These are phyloP conservation scores for Pseudorectes ferrugineus DNA, from an alignment of 2,113 vertebrate genomes.

Conservation along the genomic window DNA sequence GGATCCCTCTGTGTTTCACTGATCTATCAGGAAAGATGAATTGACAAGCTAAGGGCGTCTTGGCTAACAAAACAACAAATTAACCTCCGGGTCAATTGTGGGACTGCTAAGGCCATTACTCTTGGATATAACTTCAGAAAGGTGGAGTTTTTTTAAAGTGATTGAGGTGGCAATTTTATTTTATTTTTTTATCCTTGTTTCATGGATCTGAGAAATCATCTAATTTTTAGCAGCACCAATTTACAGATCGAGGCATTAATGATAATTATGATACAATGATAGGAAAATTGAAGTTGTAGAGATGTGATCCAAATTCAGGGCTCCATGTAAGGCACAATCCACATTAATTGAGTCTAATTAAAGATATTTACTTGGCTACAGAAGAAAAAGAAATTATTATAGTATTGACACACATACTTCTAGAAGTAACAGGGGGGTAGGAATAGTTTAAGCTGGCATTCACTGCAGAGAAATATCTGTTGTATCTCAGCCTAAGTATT, in stretches of 20 bases:
- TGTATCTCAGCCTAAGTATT: neutral
- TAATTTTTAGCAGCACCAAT: neutral
- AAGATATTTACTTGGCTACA: constrained; percentile 7
- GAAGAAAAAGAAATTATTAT: neutral
- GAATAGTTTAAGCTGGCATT: neutral
- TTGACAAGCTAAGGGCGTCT: neutral
- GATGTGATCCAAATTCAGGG: neutral
- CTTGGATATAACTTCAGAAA: neutral
- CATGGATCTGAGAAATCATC: neutral
- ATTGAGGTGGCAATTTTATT: neutral
- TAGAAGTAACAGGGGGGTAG: neutral
- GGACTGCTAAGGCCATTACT: neutral
- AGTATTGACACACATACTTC: neutral
- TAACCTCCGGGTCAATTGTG: neutral
- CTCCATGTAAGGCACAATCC: neutral
- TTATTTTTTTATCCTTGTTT: neutral
- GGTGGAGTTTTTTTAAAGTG: accelerated
- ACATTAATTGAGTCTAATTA: neutral
- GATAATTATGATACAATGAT: neutral
- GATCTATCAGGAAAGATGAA: neutral
- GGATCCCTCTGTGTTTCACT: neutral
- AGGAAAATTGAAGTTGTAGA: neutral
- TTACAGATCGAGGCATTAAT: neutral
- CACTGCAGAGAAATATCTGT: neutral
- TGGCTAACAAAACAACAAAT: neutral